Base-by-base conservation (phyloP, 2,113 vertebrate species). In the Strigops habroptila region DNA sequence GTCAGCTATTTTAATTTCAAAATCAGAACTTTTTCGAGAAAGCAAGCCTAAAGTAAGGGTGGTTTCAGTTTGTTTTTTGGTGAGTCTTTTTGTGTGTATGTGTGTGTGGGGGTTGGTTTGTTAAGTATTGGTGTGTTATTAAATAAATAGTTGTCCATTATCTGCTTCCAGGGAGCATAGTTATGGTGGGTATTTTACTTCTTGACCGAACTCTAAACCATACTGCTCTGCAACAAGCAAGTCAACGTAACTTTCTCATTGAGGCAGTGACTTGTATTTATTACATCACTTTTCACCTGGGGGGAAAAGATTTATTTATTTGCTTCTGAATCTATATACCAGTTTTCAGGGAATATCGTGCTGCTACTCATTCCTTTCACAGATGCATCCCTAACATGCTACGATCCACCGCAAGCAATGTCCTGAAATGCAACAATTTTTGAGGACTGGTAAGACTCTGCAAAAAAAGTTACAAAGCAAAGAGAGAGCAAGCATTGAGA, bases 221-320 rank as follows among this genome's bases (percentile, higher is more conserved):
- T 41, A 23, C 16, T 79, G 25, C 63, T 88, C 76, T 95, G 82
- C 74, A 78, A 71, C 43, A 88, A 82, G 64, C 39, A 86, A 77
- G 80, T 71, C 33, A 16, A 53, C 86, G 41, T 25, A 74, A 68
- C 21, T 88, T 86, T 60, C 86, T 68, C 9, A 48, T 48, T 80
- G 71, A 80, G 86, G 18, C 43, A 23, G 13, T 60, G 21, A 46
- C 59, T 80, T 92, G 43, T 76, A 68, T 82, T 82, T 85, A 55
- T 67, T 90, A 41, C 18, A 25, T 71, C 7, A 16, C 18, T 90
- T 77, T 86, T 83, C 76, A 91, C 37, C 18, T 73, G 59, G 25
- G 30, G 57, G 27, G 49, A 51, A 57, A 83, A 82, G 55, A 44
- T 77, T 77, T 6, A 75, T 53, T 88, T 6, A 41, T 80, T 86